phyloP scores from a whole-genome alignment of 2,888 invertebrate genomes.

The Cryptocephalus primarius region DNA sequence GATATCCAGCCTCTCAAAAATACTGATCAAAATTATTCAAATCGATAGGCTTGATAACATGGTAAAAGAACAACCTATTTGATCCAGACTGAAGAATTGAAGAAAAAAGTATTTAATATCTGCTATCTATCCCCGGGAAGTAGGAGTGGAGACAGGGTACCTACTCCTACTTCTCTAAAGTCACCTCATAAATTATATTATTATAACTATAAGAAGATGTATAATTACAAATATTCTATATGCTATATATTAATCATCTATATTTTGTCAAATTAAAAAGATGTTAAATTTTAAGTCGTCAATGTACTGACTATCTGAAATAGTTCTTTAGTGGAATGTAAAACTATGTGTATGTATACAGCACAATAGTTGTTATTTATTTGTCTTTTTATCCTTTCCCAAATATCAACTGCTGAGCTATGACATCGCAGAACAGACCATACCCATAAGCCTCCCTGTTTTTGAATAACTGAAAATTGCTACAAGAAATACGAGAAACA shows the following conservation, averaged over 20 bases:
- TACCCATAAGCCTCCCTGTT: too few relatives aligned
- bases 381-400: slow-evolving; percentile 15
- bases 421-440: too few relatives aligned
- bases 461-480: too few relatives aligned
- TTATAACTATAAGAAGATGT: slow-evolving; percentile 18
- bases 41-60: slow-evolving; percentile 13
- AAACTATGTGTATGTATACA: slow-evolving; percentile 30
- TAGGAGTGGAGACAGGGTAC: slow-evolving; percentile 1
- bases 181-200: slow-evolving; percentile 2
- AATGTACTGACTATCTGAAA: slow-evolving; percentile 31
- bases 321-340: too few relatives aligned
- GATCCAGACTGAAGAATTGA: slow-evolving; percentile 12
- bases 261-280: slow-evolving; percentile 35
- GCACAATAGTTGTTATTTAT: slow-evolving; percentile 33
- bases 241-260: slow-evolving; percentile 28
- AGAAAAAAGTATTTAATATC: slow-evolving; percentile 6
- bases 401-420: neutral
- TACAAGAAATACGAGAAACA: too few relatives aligned
- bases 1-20: slow-evolving; percentile 34
- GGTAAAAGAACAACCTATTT: slow-evolving; percentile 12
- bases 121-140: slow-evolving; percentile 6
- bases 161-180: slow-evolving; percentile 8
- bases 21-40: slow-evolving; percentile 15
- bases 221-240: slow-evolving; percentile 30
- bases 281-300: slow-evolving; percentile 26